Conservation (phyloP, 1,140 invertebrate genomes). For the Rhyacophila brunnea region DNA sequence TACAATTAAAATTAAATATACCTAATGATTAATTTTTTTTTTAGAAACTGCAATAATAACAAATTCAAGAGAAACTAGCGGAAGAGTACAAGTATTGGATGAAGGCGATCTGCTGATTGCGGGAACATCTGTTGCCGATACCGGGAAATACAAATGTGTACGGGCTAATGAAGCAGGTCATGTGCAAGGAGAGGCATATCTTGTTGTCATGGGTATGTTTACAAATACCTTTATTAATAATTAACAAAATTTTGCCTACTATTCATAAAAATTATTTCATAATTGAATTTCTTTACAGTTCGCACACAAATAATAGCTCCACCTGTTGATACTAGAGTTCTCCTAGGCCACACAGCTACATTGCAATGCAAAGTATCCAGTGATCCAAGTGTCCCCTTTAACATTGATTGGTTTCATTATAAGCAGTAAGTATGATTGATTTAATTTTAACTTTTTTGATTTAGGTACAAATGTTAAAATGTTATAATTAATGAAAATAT, state of each 20-base stretch:
- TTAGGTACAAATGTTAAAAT: too few relatives aligned
- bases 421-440: conserved; percentile 67
- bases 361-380: conserved; percentile 92
- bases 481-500: too few relatives aligned
- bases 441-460: neutral
- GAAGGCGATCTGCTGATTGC: conserved; percentile 84
- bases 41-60: conserved; percentile 31
- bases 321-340: conserved; percentile 83
- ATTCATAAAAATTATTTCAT: conserved; percentile 11
- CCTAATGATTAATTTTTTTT: too few relatives aligned
- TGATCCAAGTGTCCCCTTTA: conserved; percentile 86
- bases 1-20: too few relatives aligned
- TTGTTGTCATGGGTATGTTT: conserved; percentile 76
- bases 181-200: conserved; percentile 76
- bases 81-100: conserved; percentile 79
- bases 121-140: conserved; percentile 76
- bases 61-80: conserved; percentile 39
- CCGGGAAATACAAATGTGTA: conserved; percentile 86
- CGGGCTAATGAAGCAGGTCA: conserved; percentile 85
- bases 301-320: conserved; percentile 90
- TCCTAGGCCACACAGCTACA: conserved; percentile 86
- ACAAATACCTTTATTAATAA: neutral
- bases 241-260: conserved; percentile 1
- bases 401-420: conserved; percentile 89
- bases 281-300: conserved; percentile 58